These are phyloP conservation scores for Polylopha cassiicola DNA, from an alignment of 2,888 invertebrate species.

Conservation along the genomic window DNA sequence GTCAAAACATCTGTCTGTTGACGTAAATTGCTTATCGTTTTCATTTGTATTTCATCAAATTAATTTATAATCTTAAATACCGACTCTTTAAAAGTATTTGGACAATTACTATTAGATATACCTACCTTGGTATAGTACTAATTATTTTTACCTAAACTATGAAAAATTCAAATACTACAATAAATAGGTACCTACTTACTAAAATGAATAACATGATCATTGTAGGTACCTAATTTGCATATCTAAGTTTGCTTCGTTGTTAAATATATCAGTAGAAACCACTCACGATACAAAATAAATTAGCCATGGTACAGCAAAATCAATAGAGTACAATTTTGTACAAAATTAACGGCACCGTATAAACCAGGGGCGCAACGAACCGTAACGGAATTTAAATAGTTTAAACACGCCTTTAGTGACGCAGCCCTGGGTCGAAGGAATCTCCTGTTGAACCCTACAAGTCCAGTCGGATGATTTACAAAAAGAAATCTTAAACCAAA, in stretches of 20 bases:
- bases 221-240: no score
- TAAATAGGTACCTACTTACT: no score
- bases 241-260: background rate
- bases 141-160: no score
- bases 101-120: slow-evolving; percentile 1
- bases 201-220: no score
- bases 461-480: no score
- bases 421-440: slow-evolving; percentile 25
- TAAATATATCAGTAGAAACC: background rate
- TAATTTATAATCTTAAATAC: slow-evolving; percentile 38
- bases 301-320: slow-evolving; percentile 40
- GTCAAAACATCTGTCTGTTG: slow-evolving; percentile 73
- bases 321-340: slow-evolving; percentile 67
- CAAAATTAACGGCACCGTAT: slow-evolving; percentile 74
- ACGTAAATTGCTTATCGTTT: slow-evolving; percentile 35
- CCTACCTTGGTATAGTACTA: no score
- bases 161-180: no score
- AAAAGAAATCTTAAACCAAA: no score
- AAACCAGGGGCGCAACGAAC: slow-evolving; percentile 77
- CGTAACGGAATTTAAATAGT: slow-evolving; percentile 76
- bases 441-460: slow-evolving; percentile 19
- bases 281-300: slow-evolving; percentile 14
- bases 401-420: slow-evolving; percentile 62
- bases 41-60: slow-evolving; percentile 56
- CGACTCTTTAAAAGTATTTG: slow-evolving; percentile 21